These are phyloP conservation scores for Balearica regulorum DNA, from an alignment of 2,797 vertebrate species.

Conservation along the genomic window DNA sequence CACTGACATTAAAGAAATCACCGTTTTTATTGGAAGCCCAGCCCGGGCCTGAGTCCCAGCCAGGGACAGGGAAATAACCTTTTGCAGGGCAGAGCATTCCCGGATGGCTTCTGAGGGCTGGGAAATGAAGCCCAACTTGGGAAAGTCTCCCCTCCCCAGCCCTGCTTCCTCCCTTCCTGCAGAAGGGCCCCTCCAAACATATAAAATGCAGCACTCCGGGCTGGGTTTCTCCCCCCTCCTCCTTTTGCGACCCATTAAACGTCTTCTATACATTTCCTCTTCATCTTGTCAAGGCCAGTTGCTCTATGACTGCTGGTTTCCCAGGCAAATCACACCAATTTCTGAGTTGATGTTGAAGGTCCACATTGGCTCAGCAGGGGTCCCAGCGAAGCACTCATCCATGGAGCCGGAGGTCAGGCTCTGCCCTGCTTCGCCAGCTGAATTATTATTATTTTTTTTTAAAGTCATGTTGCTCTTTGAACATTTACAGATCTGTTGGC, in stretches of 20 bases:
- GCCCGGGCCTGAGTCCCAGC: neutral
- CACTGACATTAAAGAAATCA: slow-evolving; percentile 40
- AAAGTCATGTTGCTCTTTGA: slow-evolving; percentile 30
- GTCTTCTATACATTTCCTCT: slow-evolving; percentile 52
- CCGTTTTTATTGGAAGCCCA: neutral
- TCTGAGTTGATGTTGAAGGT: slow-evolving; percentile 86
- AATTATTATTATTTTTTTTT: slow-evolving; percentile 40
- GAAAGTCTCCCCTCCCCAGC: neutral
- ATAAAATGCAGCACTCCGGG: neutral
- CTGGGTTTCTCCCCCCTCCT: neutral
- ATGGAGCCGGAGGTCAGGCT: slow-evolving; percentile 71
- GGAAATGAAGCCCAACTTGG: neutral
- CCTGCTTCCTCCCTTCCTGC: neutral
- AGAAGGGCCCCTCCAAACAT: slow-evolving; percentile 28
- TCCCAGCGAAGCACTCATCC: slow-evolving; percentile 77
- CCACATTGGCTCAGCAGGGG: slow-evolving; percentile 84
- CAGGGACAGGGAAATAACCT: slow-evolving; percentile 10
- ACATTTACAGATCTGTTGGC: slow-evolving; percentile 45
- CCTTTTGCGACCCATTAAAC: slow-evolving; percentile 55
- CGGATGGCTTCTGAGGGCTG: neutral
- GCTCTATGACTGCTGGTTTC: slow-evolving; percentile 75
- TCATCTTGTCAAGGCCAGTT: slow-evolving; percentile 70
- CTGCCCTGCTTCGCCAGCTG: slow-evolving; percentile 47
- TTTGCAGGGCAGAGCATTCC: neutral
- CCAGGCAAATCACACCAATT: slow-evolving; percentile 89